phyloP scores from a whole-genome alignment of 2,113 vertebrate genomes.

The Lichenostomus cassidix region DNA sequence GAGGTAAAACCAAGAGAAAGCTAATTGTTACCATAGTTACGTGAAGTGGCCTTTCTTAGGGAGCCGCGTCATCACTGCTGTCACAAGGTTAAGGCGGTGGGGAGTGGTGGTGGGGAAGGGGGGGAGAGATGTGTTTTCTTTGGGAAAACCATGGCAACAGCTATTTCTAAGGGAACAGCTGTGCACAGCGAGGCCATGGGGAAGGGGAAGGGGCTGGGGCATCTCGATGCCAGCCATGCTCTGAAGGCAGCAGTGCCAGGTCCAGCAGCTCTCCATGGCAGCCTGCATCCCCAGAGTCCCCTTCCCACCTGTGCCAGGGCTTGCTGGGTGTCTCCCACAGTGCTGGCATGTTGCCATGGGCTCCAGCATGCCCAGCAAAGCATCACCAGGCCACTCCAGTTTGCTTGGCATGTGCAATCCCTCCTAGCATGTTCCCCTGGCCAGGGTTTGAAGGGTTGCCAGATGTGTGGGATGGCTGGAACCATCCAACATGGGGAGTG shows the following conservation, averaged over 20 bases:
- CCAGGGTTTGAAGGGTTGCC: neutral
- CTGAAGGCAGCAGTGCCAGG: neutral
- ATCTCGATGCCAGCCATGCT: neutral
- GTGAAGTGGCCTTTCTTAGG: constrained; percentile 73
- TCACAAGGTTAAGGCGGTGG: constrained; percentile 73
- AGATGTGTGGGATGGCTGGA: neutral
- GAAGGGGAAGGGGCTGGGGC: constrained; percentile 38
- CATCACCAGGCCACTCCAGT: neutral
- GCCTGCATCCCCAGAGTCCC: neutral
- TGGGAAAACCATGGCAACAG: constrained; percentile 78
- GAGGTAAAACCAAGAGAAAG: constrained; percentile 71
- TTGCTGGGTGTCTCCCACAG: neutral
- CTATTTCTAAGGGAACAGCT: constrained; percentile 73
- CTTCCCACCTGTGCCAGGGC: neutral
- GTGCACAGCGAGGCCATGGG: constrained; percentile 52
- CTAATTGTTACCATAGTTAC: constrained; percentile 79
- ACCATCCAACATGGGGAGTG: rapidly evolving
- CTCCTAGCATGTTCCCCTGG: neutral
- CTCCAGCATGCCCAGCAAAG: neutral
- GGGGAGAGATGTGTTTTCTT: constrained; percentile 57
- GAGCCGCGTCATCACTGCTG: constrained; percentile 71
- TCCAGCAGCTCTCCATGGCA: neutral
- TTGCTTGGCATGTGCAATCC: neutral
- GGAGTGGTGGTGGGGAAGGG: constrained; percentile 62
- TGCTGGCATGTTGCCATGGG: rapidly evolving